phyloP scores from a whole-genome alignment of 2,113 vertebrate species.

The Todiramphus saurophagus region DNA sequence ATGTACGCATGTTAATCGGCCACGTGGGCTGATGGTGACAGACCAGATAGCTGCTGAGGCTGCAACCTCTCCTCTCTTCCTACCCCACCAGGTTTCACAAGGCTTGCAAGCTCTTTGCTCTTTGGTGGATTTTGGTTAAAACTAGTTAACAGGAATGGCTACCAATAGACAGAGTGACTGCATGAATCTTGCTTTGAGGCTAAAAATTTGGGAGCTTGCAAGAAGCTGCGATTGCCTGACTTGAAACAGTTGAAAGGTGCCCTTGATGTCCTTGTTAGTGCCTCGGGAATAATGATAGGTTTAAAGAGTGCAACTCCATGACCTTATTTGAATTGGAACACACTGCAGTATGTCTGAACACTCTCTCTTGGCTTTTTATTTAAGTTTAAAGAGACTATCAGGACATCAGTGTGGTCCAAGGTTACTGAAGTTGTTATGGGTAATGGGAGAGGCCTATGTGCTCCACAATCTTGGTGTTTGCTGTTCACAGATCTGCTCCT shows the following conservation, averaged over 20 bases:
- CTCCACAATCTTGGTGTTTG: neutral
- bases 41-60: neutral
- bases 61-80: neutral
- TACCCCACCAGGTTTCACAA: neutral
- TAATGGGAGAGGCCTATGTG: neutral
- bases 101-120: accelerated
- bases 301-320: neutral
- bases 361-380: neutral
- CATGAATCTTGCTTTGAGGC: neutral
- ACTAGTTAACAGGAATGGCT: neutral
- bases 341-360: neutral
- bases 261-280: neutral
- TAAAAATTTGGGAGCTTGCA: neutral
- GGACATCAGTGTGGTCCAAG: neutral
- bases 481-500: neutral
- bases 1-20: neutral
- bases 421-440: neutral
- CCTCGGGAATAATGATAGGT: neutral
- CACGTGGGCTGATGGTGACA: neutral
- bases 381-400: neutral
- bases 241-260: neutral
- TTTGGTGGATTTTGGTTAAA: neutral
- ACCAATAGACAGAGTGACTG: neutral
- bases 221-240: neutral
- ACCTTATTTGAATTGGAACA: neutral